Conservation (phyloP, 2,113 vertebrate species). For the Pteronura brasiliensis region DNA sequence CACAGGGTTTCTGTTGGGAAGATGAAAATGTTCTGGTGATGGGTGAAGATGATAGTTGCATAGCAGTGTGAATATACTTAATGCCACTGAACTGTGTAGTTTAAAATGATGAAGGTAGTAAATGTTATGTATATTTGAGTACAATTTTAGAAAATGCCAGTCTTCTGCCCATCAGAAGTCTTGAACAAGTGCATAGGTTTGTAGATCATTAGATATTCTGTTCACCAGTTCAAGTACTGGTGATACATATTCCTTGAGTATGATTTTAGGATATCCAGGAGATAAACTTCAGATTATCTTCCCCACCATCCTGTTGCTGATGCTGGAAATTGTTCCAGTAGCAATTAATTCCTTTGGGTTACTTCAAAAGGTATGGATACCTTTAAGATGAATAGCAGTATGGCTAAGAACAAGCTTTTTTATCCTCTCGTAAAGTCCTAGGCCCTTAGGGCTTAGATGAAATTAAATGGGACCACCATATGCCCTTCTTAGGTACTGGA, state of each 20-base stretch:
- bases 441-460: not conserved
- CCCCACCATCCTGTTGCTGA: not conserved
- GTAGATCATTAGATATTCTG: not conserved
- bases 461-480: not conserved
- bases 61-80: not conserved
- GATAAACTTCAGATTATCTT: not conserved
- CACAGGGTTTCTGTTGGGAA: not conserved
- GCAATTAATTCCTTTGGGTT: not conserved
- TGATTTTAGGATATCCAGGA: not conserved
- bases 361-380: not conserved
- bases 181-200: not conserved
- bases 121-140: not conserved
- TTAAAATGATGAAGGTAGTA: not conserved
- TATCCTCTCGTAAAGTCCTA: not conserved
- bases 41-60: not conserved
- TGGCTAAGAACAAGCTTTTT: not conserved
- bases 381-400: not conserved
- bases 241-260: not conserved
- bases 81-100: not conserved
- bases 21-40: not conserved
- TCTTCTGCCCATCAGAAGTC: not conserved
- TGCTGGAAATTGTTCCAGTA: not conserved
- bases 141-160: not conserved
- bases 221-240: not conserved
- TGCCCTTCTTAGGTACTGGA: not conserved